These are phyloP conservation scores for Odobenus rosmarus DNA, from an alignment of 2,113 vertebrate genomes.

Conservation along the genomic window DNA sequence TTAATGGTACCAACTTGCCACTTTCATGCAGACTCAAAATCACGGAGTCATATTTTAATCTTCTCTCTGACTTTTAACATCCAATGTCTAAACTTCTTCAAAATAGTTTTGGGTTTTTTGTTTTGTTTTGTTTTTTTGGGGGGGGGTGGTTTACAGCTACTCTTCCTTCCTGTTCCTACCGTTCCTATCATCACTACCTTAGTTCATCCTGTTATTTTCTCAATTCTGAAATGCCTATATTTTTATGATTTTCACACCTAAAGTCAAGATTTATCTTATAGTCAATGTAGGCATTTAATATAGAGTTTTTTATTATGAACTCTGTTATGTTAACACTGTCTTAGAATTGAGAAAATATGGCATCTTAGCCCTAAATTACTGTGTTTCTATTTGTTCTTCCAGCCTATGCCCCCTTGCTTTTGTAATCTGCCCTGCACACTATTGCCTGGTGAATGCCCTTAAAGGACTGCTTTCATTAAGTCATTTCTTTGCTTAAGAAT, in stretches of 20 bases:
- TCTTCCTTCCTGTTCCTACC: not conserved
- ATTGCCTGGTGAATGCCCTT: not conserved
- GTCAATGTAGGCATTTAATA: not conserved
- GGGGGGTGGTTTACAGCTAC: not conserved
- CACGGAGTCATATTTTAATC: not conserved
- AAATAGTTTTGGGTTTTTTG: not conserved
- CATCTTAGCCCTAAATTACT: not conserved
- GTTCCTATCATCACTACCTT: not conserved
- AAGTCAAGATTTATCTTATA: conserved; percentile 37
- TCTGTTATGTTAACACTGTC: not conserved
- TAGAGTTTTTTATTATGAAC: not conserved
- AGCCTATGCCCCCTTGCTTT: not conserved
- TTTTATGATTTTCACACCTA: not conserved
- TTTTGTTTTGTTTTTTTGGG: not conserved
- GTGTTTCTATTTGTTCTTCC: not conserved
- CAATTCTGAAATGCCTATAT: not conserved
- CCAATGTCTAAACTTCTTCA: not conserved
- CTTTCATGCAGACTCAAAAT: conserved; percentile 18
- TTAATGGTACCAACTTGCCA: not conserved
- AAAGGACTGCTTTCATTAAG: not conserved
- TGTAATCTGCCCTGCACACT: not conserved
- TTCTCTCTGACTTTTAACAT: not conserved
- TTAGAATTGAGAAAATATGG: not conserved
- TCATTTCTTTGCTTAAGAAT: not conserved
- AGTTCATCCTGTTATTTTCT: not conserved